phyloP scores from a whole-genome alignment of 2,888 invertebrate species.

The Phorcus lineatus region DNA sequence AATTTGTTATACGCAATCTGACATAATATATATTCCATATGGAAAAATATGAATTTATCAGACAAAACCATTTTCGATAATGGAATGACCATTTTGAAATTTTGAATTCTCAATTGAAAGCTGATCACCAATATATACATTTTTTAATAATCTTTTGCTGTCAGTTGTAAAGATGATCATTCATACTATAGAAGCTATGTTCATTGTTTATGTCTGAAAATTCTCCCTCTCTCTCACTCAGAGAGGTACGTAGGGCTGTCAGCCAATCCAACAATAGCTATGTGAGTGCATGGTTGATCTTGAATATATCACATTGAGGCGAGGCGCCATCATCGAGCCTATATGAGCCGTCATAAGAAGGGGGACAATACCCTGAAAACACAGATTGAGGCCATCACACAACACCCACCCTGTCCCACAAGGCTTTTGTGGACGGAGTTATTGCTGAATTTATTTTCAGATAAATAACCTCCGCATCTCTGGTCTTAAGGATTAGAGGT shows the following conservation, averaged over 20 bases:
- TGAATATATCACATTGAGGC: conserved; percentile 24
- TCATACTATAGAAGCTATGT: too few relatives aligned
- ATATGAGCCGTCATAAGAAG: neutral
- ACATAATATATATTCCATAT: too few relatives aligned
- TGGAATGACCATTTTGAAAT: too few relatives aligned
- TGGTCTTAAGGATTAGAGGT: neutral
- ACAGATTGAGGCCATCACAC: neutral
- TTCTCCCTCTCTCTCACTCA: conserved; percentile 24
- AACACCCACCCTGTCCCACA: conserved; percentile 5
- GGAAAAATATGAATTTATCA: too few relatives aligned
- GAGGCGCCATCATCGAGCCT: conserved; percentile 35
- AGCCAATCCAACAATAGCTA: neutral
- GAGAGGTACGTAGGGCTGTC: too few relatives aligned
- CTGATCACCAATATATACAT: too few relatives aligned
- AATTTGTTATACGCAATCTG: too few relatives aligned
- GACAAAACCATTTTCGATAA: too few relatives aligned
- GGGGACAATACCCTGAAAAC: conserved; percentile 10
- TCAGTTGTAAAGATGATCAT: too few relatives aligned
- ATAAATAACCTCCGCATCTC: neutral
- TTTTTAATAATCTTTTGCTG: too few relatives aligned
- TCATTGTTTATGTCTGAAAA: too few relatives aligned
- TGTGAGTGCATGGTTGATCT: neutral
- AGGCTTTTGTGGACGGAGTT: neutral
- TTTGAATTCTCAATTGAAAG: too few relatives aligned
- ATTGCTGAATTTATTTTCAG: neutral